Conservation (phyloP, 2,797 vertebrate species). For the Phoxinus dragarum region DNA sequence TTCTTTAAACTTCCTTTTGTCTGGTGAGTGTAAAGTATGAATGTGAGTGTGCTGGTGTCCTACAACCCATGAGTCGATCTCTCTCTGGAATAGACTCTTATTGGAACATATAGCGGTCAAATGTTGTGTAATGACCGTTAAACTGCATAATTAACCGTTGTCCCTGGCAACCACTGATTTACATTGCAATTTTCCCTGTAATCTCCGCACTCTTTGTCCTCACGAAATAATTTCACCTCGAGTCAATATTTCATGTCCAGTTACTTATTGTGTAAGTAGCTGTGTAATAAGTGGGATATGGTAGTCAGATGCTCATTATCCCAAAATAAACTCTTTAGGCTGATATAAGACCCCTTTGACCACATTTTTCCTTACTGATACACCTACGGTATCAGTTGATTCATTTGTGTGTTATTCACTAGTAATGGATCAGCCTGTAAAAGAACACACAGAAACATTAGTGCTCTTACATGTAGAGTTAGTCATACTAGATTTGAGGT, state of each 20-base stretch:
- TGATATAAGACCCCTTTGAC: background rate
- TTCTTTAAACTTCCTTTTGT: background rate
- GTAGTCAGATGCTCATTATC: background rate
- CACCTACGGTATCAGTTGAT: background rate
- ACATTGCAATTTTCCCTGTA: background rate
- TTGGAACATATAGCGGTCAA: background rate
- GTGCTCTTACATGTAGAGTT: background rate
- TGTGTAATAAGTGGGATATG: background rate
- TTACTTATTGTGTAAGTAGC: background rate
- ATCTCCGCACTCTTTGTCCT: background rate
- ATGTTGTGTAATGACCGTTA: conserved; percentile 5
- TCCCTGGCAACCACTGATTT: conserved; percentile 23
- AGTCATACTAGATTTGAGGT: conserved; percentile 1
- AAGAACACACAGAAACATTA: conserved; percentile 15
- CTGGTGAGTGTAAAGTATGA: background rate
- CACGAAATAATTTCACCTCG: conserved; percentile 3
- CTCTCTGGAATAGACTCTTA: conserved; percentile 4
- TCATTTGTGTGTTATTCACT: background rate
- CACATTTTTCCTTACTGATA: background rate
- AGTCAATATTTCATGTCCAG: conserved; percentile 18
- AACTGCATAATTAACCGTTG: conserved; percentile 23
- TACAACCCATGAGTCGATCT: background rate
- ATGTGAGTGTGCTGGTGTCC: background rate
- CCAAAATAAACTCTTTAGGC: conserved; percentile 10
- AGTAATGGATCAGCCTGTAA: conserved; percentile 14